Percentiles rank a stretch among this genome's conserved stretches.
Evolutionary conservation across 2,888 invertebrate genomes (phyloP).

Genomic region (Lepidochitona cinerea): DNA sequence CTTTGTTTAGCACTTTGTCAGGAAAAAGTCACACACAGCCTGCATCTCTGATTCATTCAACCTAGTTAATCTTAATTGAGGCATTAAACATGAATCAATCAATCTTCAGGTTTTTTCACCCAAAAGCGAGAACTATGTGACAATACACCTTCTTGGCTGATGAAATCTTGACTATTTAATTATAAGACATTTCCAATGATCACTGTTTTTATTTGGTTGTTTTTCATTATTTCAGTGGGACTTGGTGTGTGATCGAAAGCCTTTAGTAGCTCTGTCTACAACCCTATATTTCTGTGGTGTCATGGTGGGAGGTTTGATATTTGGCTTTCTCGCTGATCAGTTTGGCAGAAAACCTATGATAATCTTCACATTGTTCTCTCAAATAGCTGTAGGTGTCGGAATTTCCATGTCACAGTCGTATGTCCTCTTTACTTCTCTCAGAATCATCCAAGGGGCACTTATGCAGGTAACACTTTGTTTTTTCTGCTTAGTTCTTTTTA

Average conservation of each 20-base stretch:
- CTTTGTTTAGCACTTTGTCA: too few species aligned
- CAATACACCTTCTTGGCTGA: too few species aligned
- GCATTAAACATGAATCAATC: too few species aligned
- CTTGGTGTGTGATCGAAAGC: conserved; percentile 50
- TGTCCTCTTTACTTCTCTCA: conserved; percentile 45
- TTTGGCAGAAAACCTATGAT: conserved; percentile 58
- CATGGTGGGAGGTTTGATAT: conserved; percentile 61
- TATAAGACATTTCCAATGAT: too few species aligned
- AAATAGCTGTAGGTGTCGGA: conserved; percentile 46
- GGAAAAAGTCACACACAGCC: too few species aligned
- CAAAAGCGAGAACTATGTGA: too few species aligned
- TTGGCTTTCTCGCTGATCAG: conserved; percentile 58
- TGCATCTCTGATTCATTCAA: too few species aligned
- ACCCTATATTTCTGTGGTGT: conserved; percentile 64
- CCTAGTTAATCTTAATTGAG: too few species aligned
- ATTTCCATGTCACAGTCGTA: conserved; percentile 49
- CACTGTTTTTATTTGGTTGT: too few species aligned
- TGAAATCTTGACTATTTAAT: too few species aligned
- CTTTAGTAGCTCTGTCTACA: conserved; percentile 50
- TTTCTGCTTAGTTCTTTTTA: not conserved
- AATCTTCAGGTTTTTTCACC: too few species aligned
- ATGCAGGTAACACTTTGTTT: conserved; percentile 48
- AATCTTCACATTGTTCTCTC: conserved; percentile 47
- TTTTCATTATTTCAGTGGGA: conserved; percentile 51
- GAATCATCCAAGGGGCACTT: conserved; percentile 54